Conservation (phyloP, 2,888 invertebrate genomes). For the Macaria liturata region DNA sequence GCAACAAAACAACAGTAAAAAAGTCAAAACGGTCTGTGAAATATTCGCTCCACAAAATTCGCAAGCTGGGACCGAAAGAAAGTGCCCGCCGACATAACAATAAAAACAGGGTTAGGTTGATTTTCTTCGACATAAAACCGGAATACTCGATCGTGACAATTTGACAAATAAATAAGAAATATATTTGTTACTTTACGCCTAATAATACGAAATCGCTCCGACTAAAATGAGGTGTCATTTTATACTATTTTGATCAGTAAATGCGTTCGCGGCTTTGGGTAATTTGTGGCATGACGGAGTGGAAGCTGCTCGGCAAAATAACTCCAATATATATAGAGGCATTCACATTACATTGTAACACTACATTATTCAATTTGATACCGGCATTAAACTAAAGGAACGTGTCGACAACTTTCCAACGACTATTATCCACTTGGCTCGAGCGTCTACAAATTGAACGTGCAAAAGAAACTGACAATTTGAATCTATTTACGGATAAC, state of each 20-base stretch:
- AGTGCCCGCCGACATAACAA: constrained; percentile 26
- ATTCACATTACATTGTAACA: no score
- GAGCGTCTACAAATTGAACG: constrained; percentile 23
- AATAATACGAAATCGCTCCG: constrained; percentile 23
- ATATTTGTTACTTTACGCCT: constrained; percentile 30
- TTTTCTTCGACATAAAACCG: constrained; percentile 31
- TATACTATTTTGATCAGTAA: constrained; percentile 15
- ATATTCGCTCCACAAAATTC: constrained; percentile 26
- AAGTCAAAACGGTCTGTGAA: constrained; percentile 13
- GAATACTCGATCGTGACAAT: constrained; percentile 33
- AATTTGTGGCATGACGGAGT: constrained; percentile 14
- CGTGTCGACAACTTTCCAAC: constrained; percentile 24
- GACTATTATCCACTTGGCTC: constrained; percentile 17
- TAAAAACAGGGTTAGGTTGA: constrained; percentile 31
- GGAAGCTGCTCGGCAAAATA: constrained; percentile 8
- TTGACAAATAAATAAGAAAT: constrained; percentile 30
- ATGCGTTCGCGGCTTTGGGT: constrained; percentile 13
- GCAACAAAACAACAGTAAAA: constrained; percentile 4
- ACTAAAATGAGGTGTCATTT: constrained; percentile 22
- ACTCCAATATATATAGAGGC: no score
- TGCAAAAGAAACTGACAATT: constrained; percentile 33
- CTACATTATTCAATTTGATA: constrained; percentile 14
- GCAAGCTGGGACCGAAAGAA: constrained; percentile 28
- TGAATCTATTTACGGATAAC: constrained; percentile 33
- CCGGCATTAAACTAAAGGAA: constrained; percentile 19